phyloP scores from a whole-genome alignment of 1,140 invertebrate species.

The Aporrectodea caliginosa region DNA sequence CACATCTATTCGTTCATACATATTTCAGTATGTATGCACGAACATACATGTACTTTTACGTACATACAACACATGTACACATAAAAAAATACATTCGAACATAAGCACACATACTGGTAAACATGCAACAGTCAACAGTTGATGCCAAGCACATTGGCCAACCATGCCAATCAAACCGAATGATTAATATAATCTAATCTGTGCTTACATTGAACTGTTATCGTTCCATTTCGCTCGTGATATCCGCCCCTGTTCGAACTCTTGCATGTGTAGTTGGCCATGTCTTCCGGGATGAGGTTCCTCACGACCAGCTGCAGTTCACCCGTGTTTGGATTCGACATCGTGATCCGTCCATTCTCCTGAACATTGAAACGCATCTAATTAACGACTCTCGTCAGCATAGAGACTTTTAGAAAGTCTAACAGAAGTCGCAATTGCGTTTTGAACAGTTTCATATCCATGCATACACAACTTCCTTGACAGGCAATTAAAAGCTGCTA shows the following conservation, averaged over 20 bases:
- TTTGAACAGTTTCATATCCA: background rate
- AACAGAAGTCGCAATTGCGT: background rate
- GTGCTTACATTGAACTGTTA: slow-evolving; percentile 30
- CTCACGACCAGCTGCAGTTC: slow-evolving; percentile 14
- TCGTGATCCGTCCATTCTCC: slow-evolving; percentile 26
- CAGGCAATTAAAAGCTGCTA: too few relatives aligned
- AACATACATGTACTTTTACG: too few relatives aligned
- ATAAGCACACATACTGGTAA: background rate
- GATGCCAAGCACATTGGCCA: background rate
- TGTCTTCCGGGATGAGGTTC: slow-evolving; percentile 67
- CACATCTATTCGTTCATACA: too few relatives aligned
- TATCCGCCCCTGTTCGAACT: slow-evolving; percentile 72
- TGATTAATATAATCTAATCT: background rate
- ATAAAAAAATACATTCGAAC: too few relatives aligned
- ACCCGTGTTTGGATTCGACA: background rate
- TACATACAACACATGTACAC: too few relatives aligned
- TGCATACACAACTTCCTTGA: too few relatives aligned
- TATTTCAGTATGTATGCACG: too few relatives aligned
- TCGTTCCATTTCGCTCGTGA: slow-evolving; percentile 23
- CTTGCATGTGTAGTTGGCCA: slow-evolving; percentile 83
- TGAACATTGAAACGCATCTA: background rate
- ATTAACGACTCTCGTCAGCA: too few relatives aligned
- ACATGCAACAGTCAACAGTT: too few relatives aligned
- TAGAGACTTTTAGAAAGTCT: background rate
- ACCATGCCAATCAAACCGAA: background rate